Percentiles rank a stretch among this genome's conserved stretches.
Conservation (phyloP, 2,797 vertebrate genomes). For the Fundulus diaphanus region DNA sequence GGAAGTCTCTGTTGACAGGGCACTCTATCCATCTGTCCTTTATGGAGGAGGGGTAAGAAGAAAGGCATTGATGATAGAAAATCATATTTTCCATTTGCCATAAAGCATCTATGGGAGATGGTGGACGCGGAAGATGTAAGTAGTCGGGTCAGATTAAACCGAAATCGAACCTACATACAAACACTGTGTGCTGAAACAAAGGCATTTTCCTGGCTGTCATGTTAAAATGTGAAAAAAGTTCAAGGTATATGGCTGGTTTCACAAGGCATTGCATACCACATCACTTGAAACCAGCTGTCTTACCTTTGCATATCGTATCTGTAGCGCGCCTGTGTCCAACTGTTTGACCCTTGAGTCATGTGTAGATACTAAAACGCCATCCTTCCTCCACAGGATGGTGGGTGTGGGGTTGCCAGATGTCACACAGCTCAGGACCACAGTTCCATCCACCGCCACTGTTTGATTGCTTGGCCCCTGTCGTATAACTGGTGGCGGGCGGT, state of each 20-base stretch:
- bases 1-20: background rate
- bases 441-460: conserved; percentile 95
- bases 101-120: background rate
- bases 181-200: too few relatives aligned
- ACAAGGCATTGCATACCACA: background rate
- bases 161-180: background rate
- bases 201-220: background rate
- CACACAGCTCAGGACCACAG: conserved; percentile 88
- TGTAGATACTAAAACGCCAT: conserved; percentile 89
- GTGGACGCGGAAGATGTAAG: background rate
- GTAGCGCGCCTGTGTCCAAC: conserved; percentile 88
- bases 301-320: conserved; percentile 98
- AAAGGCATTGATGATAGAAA: background rate
- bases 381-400: conserved; percentile 96
- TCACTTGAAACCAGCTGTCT: conserved; percentile 25
- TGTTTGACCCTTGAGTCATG: conserved; percentile 96
- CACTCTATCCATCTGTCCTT: background rate
- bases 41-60: background rate
- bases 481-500: conserved; percentile 95
- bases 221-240: too few relatives aligned
- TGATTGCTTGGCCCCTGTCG: conserved; percentile 96
- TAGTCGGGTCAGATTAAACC: background rate
- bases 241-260: too few relatives aligned
- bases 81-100: background rate
- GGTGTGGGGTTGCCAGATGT: conserved; percentile 89